Percentiles rank a stretch among this genome's conserved stretches.
phyloP scores from a whole-genome alignment of 2,113 vertebrate species.

The Barbus barbus region DNA sequence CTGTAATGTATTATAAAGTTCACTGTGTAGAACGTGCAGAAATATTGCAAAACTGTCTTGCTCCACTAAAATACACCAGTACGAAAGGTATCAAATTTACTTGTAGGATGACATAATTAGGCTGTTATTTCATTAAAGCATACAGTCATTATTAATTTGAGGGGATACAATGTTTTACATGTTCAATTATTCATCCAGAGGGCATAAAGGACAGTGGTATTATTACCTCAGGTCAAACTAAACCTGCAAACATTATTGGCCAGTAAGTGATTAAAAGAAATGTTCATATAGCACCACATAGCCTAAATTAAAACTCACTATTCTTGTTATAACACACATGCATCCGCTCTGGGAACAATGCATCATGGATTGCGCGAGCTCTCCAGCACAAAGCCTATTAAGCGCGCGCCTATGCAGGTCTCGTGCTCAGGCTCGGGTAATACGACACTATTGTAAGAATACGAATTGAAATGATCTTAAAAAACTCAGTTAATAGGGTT shows the following conservation, averaged over 20 bases:
- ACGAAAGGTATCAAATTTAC: too few species aligned
- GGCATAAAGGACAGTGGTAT: not conserved
- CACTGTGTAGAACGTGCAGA: not conserved
- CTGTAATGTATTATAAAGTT: not conserved
- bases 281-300: not conserved
- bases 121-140: not conserved
- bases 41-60: not conserved
- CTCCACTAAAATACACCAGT: not conserved
- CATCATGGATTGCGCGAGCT: constrained; percentile 4
- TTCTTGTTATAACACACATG: constrained; percentile 17
- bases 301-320: too few species aligned
- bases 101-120: not conserved
- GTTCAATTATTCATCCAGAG: not conserved
- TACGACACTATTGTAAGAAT: constrained; percentile 9
- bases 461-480: not conserved
- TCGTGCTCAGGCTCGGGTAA: not conserved
- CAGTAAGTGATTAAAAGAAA: not conserved
- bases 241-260: too few species aligned
- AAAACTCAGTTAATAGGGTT: too few species aligned
- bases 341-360: constrained; percentile 7
- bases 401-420: not conserved
- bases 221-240: not conserved
- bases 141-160: not conserved
- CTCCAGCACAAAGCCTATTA: constrained; percentile 38
- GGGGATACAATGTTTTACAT: not conserved